Percentiles rank a stretch among this genome's conserved stretches.
phyloP scores from a whole-genome alignment of 1,140 invertebrate species.

The Solen grandis region DNA sequence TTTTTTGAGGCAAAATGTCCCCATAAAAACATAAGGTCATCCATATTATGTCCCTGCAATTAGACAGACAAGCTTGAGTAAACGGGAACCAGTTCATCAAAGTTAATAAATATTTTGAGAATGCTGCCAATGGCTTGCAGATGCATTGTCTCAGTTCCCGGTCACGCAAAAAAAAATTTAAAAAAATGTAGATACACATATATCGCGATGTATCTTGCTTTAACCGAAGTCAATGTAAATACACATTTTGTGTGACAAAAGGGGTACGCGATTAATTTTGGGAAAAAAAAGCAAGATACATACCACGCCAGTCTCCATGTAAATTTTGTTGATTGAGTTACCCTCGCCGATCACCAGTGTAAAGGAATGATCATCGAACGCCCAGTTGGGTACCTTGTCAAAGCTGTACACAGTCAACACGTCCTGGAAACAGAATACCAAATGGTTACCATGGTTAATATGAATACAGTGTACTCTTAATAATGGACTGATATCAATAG shows the following conservation, averaged over 20 bases:
- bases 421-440: conserved; percentile 53
- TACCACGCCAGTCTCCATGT: conserved; percentile 74
- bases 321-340: conserved; percentile 58
- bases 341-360: conserved; percentile 69
- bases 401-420: conserved; percentile 68
- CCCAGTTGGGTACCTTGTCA: conserved; percentile 75
- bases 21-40: conserved; percentile 75
- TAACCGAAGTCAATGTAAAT: not conserved
- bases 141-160: not conserved
- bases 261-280: not conserved
- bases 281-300: conserved; percentile 18
- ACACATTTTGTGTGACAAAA: not conserved
- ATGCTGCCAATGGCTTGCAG: not conserved
- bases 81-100: not conserved
- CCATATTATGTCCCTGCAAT: conserved; percentile 76
- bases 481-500: not conserved
- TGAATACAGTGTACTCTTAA: not conserved
- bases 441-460: not conserved
- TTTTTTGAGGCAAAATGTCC: too few relatives aligned
- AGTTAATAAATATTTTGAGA: not conserved
- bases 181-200: not conserved
- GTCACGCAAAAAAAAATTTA: not conserved
- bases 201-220: not conserved
- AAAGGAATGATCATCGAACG: conserved; percentile 73
- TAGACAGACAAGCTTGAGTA: conserved; percentile 8